Conservation (phyloP, 2,113 vertebrate species). For the Melanerpes formicivorus region DNA sequence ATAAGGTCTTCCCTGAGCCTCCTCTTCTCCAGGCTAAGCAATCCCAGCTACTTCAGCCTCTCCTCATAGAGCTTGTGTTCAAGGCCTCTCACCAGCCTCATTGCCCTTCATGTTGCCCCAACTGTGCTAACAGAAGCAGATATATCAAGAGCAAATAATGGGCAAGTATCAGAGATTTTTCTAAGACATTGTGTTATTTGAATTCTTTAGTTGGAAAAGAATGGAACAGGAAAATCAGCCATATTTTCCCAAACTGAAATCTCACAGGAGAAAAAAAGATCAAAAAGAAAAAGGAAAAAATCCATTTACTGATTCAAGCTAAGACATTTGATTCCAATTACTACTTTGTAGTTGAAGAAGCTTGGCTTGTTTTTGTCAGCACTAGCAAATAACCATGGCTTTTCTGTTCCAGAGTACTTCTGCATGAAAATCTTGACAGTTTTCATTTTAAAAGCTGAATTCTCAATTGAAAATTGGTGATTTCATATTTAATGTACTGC, state of each 20-base stretch:
- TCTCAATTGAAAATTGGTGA: not conserved
- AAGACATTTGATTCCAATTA: not conserved
- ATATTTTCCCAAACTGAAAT: not conserved
- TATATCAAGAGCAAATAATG: not conserved
- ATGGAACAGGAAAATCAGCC: not conserved
- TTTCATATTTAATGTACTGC: not conserved
- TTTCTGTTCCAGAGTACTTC: not conserved
- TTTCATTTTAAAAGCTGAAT: not conserved
- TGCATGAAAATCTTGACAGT: not conserved
- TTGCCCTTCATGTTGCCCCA: not conserved
- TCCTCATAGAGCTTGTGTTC: too few relatives aligned
- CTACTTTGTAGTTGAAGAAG: not conserved
- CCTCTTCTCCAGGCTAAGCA: too few relatives aligned
- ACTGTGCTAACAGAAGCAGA: accelerated
- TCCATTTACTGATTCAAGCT: not conserved
- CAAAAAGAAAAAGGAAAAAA: not conserved
- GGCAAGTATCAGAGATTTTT: not conserved
- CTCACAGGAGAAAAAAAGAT: not conserved
- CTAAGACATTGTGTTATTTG: not conserved
- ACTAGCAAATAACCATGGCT: not conserved
- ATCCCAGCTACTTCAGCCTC: too few relatives aligned
- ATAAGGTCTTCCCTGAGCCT: too few relatives aligned
- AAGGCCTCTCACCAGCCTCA: too few relatives aligned
- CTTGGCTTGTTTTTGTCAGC: not conserved
- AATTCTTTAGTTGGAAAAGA: not conserved